Base-by-base conservation (phyloP, 2,797 vertebrate species). In the Manis javanica region DNA sequence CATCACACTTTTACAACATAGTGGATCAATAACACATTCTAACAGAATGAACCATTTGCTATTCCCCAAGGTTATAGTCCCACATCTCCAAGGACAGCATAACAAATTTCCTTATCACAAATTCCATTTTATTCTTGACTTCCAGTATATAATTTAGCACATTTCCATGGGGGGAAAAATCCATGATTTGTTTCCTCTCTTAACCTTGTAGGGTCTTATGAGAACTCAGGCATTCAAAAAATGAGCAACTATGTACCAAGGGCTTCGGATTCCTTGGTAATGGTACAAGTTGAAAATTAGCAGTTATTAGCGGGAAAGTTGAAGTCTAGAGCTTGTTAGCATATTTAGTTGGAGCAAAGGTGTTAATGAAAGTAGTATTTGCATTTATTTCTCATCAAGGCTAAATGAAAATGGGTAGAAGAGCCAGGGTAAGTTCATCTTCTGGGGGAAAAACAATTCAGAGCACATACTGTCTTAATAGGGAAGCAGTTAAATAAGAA, bases 361-460 rank as follows among this genome's bases (percentile, higher is more conserved):
- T 95, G 78, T 84, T 89, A 96, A 97, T 95, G 78, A 87, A 96
- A 89, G 53, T 55, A 37, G 81, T 31, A 91, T 87, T 97, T 92
- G 91, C 88, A 93, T 97, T 96, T 96, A 85, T 84, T 90, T 96
- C 87, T 96, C 94, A 93, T 97, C 86, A 95, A 95, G 91, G 69
- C 61, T 90, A 95, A 97, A 96, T 84, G 66, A 95, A 94, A 87
- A 57, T 84, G 34, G 49, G 71, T 87, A 81, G 83, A 92, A 77
- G 19, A 94, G 75, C 90, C 84, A 94, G 78, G 66, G 87, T 86
- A 88, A 91, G 83, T 84, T 94, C 55, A 89, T 96, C 61, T 89
- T 92, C 53, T 68, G 49, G 8, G 29, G 13, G 34, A 16, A 42
- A 92, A 85, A 18, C 74, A 92, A 95, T 71, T 88, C 39, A 42